These are phyloP conservation scores for Seriola aureovittata DNA, from an alignment of 2,113 vertebrate genomes.

Conservation along the genomic window DNA sequence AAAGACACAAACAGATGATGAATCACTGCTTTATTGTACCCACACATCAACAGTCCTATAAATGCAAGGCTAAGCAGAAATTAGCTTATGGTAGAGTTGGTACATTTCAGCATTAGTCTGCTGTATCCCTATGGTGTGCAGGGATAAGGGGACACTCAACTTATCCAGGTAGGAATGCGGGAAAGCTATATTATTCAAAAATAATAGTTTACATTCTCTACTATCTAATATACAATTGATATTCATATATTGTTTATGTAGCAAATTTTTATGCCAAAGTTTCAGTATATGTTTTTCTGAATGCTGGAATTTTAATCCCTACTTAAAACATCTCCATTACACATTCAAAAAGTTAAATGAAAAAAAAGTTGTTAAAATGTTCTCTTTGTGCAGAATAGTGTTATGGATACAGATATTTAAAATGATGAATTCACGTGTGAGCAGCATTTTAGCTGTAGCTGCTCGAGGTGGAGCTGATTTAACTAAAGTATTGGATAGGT, in stretches of 20 bases:
- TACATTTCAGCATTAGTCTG: conserved; percentile 1
- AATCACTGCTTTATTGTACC: conserved; percentile 14
- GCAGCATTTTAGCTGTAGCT: not conserved
- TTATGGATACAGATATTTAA: not conserved
- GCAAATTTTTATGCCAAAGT: no score
- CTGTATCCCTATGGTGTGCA: not conserved
- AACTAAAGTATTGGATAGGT: not conserved
- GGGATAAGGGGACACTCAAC: not conserved
- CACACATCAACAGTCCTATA: conserved; percentile 50
- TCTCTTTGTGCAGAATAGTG: not conserved
- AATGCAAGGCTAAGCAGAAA: conserved; percentile 19
- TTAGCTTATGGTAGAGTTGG: not conserved
- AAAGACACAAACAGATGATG: conserved; percentile 8
- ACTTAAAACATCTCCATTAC: no score
- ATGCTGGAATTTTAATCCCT: no score
- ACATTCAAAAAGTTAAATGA: no score
- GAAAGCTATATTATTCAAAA: not conserved
- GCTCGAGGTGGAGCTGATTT: not conserved
- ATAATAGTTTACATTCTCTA: not conserved
- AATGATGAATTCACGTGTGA: not conserved
- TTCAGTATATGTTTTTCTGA: no score
- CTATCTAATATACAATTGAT: no score
- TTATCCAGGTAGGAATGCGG: conserved; percentile 40
- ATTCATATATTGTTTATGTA: no score
- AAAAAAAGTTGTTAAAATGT: no score